Evolutionary conservation across 2,113 vertebrate species (phyloP).

Genomic region (Etheostoma cragini): DNA sequence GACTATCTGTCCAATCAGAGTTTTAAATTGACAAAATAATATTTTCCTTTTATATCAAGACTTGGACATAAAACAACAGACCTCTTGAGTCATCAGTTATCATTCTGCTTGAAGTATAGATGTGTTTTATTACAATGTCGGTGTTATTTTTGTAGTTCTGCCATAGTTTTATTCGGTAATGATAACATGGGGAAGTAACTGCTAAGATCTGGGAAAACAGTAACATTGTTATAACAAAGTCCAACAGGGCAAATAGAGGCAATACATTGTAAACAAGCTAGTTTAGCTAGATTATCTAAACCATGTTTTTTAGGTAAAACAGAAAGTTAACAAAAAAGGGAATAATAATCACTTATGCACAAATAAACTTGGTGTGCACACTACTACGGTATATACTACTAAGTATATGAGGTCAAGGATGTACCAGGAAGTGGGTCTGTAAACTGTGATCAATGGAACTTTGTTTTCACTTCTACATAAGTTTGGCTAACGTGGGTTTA

Average conservation of each 20-base stretch:
- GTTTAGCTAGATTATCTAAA: no score
- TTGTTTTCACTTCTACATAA: not conserved
- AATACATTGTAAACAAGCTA: no score
- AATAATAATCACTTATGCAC: not conserved
- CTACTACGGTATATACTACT: not conserved
- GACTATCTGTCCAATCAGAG: no score
- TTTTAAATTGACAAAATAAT: not conserved
- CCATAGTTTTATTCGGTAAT: not conserved
- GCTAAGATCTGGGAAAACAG: not conserved
- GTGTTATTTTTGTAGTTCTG: not conserved
- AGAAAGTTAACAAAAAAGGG: not conserved
- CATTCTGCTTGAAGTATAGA: not conserved
- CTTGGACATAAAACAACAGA: not conserved
- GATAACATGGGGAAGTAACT: not conserved
- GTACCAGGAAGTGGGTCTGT: not conserved
- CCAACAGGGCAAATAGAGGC: no score
- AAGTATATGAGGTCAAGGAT: not conserved
- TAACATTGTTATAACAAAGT: no score
- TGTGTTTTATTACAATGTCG: not conserved
- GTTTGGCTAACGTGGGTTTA: not conserved
- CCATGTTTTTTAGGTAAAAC: no score
- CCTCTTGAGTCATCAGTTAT: not conserved
- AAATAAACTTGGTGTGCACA: not conserved
- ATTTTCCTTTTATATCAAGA: not conserved
- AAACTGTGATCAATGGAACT: constrained; percentile 5